phyloP scores from a whole-genome alignment of 2,113 vertebrate species.

The Panthera uncia region DNA sequence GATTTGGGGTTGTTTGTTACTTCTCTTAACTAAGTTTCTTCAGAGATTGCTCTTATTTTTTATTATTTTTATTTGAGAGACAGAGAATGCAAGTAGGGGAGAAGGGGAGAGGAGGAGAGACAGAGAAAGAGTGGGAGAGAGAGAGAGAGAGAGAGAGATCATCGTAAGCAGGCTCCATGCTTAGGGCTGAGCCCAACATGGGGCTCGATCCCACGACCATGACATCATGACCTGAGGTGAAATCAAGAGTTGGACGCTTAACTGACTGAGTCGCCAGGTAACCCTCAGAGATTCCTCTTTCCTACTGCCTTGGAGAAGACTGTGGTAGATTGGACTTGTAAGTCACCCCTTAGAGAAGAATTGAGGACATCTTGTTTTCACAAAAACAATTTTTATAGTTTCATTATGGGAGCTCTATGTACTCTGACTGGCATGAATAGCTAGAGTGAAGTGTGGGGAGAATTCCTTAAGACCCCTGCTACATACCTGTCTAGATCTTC shows the following conservation, averaged over 20 bases:
- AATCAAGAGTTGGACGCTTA: too few relatives aligned
- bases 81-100: too few relatives aligned
- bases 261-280: too few relatives aligned
- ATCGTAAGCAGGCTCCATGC: too few relatives aligned
- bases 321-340: neutral
- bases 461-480: neutral
- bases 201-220: too few relatives aligned
- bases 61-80: too few relatives aligned
- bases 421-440: neutral
- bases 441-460: neutral
- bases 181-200: too few relatives aligned
- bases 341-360: neutral
- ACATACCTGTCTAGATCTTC: neutral
- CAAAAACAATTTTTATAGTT: neutral
- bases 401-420: neutral
- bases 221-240: too few relatives aligned
- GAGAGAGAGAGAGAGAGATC: too few relatives aligned
- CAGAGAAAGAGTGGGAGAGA: too few relatives aligned
- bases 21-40: neutral
- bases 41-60: neutral
- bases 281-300: neutral
- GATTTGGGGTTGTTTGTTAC: neutral
- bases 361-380: neutral
- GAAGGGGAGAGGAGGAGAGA: too few relatives aligned
- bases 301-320: neutral